Base-by-base conservation (phyloP, 1,140 invertebrate genomes). In the Pectinophora gossypiella region DNA sequence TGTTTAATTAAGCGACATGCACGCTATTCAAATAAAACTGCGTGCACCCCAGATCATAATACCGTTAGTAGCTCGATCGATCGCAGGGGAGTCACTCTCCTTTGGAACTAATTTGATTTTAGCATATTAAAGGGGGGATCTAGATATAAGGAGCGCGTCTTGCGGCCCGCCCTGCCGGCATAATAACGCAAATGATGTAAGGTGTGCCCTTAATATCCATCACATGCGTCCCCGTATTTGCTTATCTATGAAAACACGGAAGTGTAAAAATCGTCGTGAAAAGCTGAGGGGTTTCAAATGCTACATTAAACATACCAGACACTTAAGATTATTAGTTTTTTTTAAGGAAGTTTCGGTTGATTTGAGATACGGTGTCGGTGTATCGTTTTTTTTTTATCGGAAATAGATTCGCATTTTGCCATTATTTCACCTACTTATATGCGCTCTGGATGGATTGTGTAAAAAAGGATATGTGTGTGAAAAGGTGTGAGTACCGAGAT, bases 161-260 rank as follows among this genome's bases (percentile, higher is more conserved):
- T 84, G 72, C 40, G 55, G 51, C 67, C 66, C 76, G 68, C 73
- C 69, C 74, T 56, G 61, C 50, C 47, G 32, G 47, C 46, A 73
- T 84, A 84, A 86, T 84, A 86, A 84, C 80, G 72, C 72, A 84
- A 84, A 84, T 84, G 80, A 86, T 83, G 79, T 84, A 86, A 85
- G 83, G 79, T 86, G 83, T 73, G 83, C 81, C 82, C 68, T 81
- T 86, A 86, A 86, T 86, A 86, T 86, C 83, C 83, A 86, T 85
- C 82, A 84, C 73, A 72, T 73, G 67, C 65, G 74, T 72, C 68
- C 75, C 71, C 72, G 83, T 86, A 85, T 86, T 86, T 85, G 81
- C 81, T 85, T 86, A 86, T 86, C 83, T 85, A 82, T 74, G 67
- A 64, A 68, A 76, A 74, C 74, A 77, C 83, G 83, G 83, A 83